Conservation (phyloP, 2,797 vertebrate species). For the Hoplostethus atlanticus region DNA sequence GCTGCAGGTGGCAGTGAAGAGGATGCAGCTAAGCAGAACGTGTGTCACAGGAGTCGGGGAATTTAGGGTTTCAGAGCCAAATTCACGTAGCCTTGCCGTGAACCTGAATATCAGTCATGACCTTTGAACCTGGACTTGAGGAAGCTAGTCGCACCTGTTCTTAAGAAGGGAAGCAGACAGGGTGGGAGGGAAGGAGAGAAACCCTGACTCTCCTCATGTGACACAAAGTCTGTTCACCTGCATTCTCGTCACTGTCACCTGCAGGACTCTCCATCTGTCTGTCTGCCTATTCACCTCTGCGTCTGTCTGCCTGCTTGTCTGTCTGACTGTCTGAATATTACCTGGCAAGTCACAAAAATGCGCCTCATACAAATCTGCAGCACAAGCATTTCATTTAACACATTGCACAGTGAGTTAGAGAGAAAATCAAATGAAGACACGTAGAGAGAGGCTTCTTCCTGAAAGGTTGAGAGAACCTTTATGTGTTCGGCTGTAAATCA, state of each 20-base stretch:
- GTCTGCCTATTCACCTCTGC: conserved; percentile 4
- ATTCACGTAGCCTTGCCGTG: conserved; percentile 46
- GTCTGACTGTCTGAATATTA: background rate
- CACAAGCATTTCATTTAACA: background rate
- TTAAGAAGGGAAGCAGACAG: background rate
- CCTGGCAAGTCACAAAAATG: too few relatives aligned
- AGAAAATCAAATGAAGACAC: background rate
- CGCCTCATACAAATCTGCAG: background rate
- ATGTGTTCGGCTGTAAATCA: conserved; percentile 43
- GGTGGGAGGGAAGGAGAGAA: background rate
- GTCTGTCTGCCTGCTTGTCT: conserved; percentile 6
- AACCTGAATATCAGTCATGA: conserved; percentile 41
- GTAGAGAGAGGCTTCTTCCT: conserved; percentile 25
- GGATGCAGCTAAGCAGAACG: conserved; percentile 27
- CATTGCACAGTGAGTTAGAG: background rate
- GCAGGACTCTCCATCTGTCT: background rate
- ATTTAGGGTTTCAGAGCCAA: conserved; percentile 57
- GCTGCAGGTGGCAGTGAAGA: conserved; percentile 18
- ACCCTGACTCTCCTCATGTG: conserved; percentile 19
- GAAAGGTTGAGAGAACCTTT: conserved; percentile 27
- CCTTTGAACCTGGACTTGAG: conserved; percentile 67
- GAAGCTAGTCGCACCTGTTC: conserved; percentile 63
- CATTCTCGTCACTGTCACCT: conserved; percentile 1
- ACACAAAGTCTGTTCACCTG: conserved; percentile 28
- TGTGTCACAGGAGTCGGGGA: conserved; percentile 39